Conservation (phyloP, 2,797 vertebrate genomes). For the Clamator glandarius region DNA sequence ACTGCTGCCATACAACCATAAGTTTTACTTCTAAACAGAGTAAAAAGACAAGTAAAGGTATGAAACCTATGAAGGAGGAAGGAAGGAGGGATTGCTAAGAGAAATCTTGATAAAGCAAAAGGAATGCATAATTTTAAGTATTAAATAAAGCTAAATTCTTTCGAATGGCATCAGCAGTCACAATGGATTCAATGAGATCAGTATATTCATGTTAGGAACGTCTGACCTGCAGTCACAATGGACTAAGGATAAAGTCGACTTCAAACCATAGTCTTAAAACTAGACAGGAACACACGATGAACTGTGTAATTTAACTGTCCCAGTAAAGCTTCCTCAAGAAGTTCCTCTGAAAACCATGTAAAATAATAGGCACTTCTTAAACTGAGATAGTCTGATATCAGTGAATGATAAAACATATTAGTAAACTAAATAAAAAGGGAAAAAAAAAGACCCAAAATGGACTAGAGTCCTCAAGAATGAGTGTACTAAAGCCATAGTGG, state of each 20-base stretch:
- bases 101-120: background rate
- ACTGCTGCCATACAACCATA: background rate
- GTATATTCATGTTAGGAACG: background rate
- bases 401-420: background rate
- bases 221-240: background rate
- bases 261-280: background rate
- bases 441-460: background rate
- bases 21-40: background rate
- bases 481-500: background rate
- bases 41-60: background rate
- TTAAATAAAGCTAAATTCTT: background rate
- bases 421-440: background rate
- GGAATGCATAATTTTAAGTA: background rate
- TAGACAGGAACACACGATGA: background rate
- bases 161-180: background rate
- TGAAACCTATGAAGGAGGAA: background rate
- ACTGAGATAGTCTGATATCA: background rate
- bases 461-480: background rate
- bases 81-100: background rate
- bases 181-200: background rate
- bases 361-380: background rate
- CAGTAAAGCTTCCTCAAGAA: background rate
- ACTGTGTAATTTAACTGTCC: background rate
- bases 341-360: background rate
- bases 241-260: background rate